Evolutionary conservation across 2,113 vertebrate species (phyloP), one percentile per base, ranked within the genome.

Genomic region (Anolis sagrei): DNA sequence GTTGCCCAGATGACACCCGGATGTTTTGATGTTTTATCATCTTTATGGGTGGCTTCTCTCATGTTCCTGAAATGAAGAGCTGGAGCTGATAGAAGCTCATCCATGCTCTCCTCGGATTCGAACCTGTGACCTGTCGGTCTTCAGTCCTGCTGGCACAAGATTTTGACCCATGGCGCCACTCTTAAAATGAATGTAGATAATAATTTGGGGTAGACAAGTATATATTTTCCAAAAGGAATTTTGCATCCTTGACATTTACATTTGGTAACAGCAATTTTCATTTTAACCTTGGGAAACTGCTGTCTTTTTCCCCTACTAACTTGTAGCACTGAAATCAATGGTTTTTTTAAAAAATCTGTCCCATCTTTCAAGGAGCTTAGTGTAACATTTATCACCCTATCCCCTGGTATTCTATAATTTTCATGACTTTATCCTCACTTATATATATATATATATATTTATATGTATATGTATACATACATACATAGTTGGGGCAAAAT

Each of bases 371-470:
- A 39, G 36, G 32, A 18, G 11, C 32, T 62, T n/a, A 48, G 1
- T 7, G 34, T 16, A 73, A 73, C 39, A 16, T 25, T 44, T 34
- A 74, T 74, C 32, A 3, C 39, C 8, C 36, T 34, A 2, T 25
- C 72, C 18, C 11, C 34, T 54, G 10, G 5, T 81, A 70, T 34
- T 72, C 32, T 82, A 21, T 21, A 34, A 70, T 82, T 21, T n/a
- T 49, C 16, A 29, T 58, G 49, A 27, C 58, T 36, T 80, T 25
- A 80, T 51, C 29, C 48, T 49, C 6, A 1, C 23, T 14, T 39
- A 4, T 44, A n/a, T n/a, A n/a, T n/a, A n/a, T n/a, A 87, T 0
- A 0, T 49, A 76, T 58, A 68, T 3, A 11, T 16, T 61, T 0
- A 1, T 13, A 13, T 54, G 14, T 13, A 54, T 54, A 54, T 54